phyloP scores from a whole-genome alignment of 2,113 vertebrate genomes.

The Mus musculus region DNA sequence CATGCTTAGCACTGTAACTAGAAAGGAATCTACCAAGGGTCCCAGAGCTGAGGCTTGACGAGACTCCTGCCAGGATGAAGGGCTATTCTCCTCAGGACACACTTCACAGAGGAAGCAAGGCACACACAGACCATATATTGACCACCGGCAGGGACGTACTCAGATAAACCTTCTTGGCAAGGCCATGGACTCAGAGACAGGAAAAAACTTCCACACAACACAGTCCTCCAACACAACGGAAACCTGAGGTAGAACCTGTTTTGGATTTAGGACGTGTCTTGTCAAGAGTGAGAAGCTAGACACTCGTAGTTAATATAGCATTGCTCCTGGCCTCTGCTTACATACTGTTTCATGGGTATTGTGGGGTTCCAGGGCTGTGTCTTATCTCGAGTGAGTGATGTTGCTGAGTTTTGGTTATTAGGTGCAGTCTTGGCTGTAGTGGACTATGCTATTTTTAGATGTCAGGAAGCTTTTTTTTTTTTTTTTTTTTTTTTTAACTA shows the following conservation, averaged over 20 bases:
- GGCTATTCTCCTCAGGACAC: neutral
- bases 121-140: neutral
- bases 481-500: no score
- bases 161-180: constrained; percentile 27
- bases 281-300: no score
- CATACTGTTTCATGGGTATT: no score
- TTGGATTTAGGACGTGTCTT: constrained; percentile 24
- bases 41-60: neutral
- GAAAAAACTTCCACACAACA: no score
- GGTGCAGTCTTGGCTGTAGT: no score
- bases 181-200: neutral
- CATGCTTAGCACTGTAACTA: neutral
- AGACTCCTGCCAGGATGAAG: constrained; percentile 26
- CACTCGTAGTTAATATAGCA: no score
- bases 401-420: no score
- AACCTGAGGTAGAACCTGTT: constrained; percentile 29
- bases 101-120: neutral
- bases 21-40: neutral
- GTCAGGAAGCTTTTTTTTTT: no score
- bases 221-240: neutral
- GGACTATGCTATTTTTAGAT: no score
- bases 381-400: no score
- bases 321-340: no score
- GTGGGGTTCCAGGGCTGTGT: no score
- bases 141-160: neutral